Percentiles rank a stretch among this genome's conserved stretches.
Conservation (phyloP, 2,797 vertebrate species). For the Sitta carolinensis region DNA sequence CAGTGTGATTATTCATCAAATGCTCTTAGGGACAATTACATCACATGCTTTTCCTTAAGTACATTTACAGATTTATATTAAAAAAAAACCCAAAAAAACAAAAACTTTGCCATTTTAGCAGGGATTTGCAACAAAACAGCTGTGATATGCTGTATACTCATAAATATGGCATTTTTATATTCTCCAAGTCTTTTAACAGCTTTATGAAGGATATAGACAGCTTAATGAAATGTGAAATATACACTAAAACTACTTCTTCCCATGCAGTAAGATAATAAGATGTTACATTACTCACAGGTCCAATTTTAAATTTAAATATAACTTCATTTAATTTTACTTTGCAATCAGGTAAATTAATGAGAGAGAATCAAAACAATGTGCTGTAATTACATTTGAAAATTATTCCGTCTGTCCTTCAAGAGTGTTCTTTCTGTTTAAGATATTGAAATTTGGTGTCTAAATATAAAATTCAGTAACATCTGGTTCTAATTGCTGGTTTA, state of each 20-base stretch:
- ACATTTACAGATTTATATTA: neutral
- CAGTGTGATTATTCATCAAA: neutral
- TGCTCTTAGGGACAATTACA: neutral
- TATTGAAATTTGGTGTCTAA: conserved; percentile 76
- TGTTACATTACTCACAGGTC: conserved; percentile 70
- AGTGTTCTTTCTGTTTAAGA: conserved; percentile 74
- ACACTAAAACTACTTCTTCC: conserved; percentile 45
- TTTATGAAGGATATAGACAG: neutral
- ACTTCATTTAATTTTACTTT: conserved; percentile 80
- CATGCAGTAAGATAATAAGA: conserved; percentile 47
- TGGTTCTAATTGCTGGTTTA: conserved; percentile 80
- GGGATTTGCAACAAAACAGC: neutral
- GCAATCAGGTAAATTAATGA: conserved; percentile 83
- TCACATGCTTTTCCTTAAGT: neutral
- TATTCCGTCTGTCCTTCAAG: conserved; percentile 79
- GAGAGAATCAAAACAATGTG: conserved; percentile 79
- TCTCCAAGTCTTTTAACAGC: neutral
- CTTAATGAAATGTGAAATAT: conserved; percentile 46
- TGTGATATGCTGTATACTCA: neutral
- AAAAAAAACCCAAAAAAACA: neutral
- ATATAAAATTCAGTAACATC: conserved; percentile 78
- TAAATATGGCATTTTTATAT: neutral
- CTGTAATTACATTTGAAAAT: conserved; percentile 81
- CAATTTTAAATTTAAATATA: conserved; percentile 81
- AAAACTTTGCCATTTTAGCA: neutral